These are phyloP conservation scores for Zaprionus kolodkinae DNA, from an alignment of 1,140 invertebrate species.

Conservation along the genomic window DNA sequence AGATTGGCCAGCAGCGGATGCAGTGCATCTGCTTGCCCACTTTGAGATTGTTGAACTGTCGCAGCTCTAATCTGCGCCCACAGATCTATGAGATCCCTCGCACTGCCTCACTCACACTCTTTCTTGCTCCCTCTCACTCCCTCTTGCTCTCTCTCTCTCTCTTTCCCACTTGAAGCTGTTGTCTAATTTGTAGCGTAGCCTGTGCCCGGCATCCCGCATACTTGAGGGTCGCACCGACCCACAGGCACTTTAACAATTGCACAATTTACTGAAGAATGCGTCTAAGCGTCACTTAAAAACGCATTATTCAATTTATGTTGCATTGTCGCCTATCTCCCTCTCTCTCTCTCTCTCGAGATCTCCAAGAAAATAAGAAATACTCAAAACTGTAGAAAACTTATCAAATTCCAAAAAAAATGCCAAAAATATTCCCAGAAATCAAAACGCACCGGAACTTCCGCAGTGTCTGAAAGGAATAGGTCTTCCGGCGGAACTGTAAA, in stretches of 20 bases:
- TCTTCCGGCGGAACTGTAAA: background rate
- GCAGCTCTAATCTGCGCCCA: constrained; percentile 54
- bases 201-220: constrained; percentile 35
- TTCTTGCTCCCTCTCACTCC: background rate
- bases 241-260: constrained; percentile 67
- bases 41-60: constrained; percentile 76
- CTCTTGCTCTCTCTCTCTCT: background rate
- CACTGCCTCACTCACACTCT: background rate
- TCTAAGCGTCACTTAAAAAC: constrained; percentile 83
- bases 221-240: constrained; percentile 11
- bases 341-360: too few species aligned
- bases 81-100: constrained; percentile 41
- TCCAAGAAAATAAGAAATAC: constrained; percentile 1
- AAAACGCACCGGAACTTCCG: background rate
- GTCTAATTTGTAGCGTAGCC: constrained; percentile 51
- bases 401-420: background rate
- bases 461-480: background rate
- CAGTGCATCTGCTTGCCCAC: constrained; percentile 27
- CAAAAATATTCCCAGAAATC: background rate
- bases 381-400: background rate
- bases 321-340: constrained; percentile 1
- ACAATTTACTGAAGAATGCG: constrained; percentile 80
- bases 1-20: background rate
- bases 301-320: constrained; percentile 76
- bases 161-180: constrained; percentile 30